Evolutionary conservation across 1,140 invertebrate genomes (phyloP).

Genomic region (Bombus pascuorum): DNA sequence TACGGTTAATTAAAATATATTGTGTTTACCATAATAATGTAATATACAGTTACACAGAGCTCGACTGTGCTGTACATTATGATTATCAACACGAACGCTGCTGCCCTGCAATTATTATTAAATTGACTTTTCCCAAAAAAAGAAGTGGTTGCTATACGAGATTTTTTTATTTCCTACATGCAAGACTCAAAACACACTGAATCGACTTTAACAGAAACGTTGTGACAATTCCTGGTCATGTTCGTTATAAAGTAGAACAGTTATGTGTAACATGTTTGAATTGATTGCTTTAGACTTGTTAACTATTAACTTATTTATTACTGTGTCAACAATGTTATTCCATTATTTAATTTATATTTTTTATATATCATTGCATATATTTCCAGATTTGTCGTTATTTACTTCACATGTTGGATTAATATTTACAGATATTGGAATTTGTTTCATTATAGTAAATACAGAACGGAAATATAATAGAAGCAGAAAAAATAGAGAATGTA

Average conservation of each 20-base stretch:
- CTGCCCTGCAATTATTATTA: conserved; percentile 54
- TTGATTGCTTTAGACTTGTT: background rate
- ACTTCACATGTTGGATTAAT: conserved; percentile 4
- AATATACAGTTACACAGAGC: conserved; percentile 76
- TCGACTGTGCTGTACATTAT: conserved; percentile 55
- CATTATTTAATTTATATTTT: background rate
- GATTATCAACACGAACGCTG: conserved; percentile 43
- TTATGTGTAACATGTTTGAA: background rate
- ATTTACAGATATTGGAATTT: conserved; percentile 2
- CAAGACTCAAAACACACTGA: background rate
- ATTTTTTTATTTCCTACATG: conserved; percentile 15
- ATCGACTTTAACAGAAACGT: background rate
- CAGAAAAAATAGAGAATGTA: background rate
- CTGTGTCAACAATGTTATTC: background rate
- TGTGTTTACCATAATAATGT: conserved; percentile 79
- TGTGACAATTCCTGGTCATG: background rate
- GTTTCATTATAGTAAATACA: background rate
- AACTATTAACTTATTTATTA: conserved; percentile 22
- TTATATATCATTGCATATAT: background rate
- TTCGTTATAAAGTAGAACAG: background rate
- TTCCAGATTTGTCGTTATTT: background rate
- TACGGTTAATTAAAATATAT: conserved; percentile 75
- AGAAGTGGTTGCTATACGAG: background rate
- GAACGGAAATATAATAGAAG: background rate
- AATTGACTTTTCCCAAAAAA: conserved; percentile 51